Evolutionary conservation across 1,140 invertebrate genomes (phyloP), one percentile per base, ranked within the genome.

Genomic region (Zeugodacus cucurbitae): DNA sequence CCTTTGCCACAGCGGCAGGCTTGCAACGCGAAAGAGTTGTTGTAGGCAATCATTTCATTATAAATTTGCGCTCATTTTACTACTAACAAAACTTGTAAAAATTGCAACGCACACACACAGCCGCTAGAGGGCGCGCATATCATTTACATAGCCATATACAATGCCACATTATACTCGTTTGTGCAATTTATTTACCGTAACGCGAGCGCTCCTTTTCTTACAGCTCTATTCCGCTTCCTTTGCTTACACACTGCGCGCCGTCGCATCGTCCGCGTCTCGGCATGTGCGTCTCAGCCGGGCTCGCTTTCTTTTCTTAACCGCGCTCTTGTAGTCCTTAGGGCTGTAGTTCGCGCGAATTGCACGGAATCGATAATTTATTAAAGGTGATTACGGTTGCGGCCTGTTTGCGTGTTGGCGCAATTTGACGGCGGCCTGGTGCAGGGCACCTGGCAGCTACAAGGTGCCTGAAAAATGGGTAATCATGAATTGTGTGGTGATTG

Each of bases 291-390:
- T n/a, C n/a, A n/a, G 67, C 74, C 11, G 2, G 37, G 74, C n/a
- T 26, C 37, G 48, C 11, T 54, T 54, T 8, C 37, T 82, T 48
- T 82, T 48, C 74, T 48, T 82, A 17, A 44, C 41, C 26, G 11
- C 8, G 44, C 5, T 82, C 74, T 82, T 82, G 37, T 29, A 41
- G 14, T 48, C 37, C 41, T 44, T 82, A 48, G 41, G 74, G 37
- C 44, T 82, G 74, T 48, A 82, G 48, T 82, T 82, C 41, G 44
- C n/a, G 74, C 74, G 74, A 82, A 82, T 82, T 82, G 74, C 74
- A 82, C 41, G 74, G 44, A 82, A 82, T 82, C 74, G 74, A 82
- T 82, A 82, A 82, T 82, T 82, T 82, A 82, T 82, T 82, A 82
- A 82, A 44, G 37, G 74, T 82, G 74, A 82, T 82, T 82, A 82